A percentile compares a stretch with the other conserved stretches of the same genome.
phyloP scores from a whole-genome alignment of 92 coral and sea anemone genomes.

The Phenganax marumi region DNA sequence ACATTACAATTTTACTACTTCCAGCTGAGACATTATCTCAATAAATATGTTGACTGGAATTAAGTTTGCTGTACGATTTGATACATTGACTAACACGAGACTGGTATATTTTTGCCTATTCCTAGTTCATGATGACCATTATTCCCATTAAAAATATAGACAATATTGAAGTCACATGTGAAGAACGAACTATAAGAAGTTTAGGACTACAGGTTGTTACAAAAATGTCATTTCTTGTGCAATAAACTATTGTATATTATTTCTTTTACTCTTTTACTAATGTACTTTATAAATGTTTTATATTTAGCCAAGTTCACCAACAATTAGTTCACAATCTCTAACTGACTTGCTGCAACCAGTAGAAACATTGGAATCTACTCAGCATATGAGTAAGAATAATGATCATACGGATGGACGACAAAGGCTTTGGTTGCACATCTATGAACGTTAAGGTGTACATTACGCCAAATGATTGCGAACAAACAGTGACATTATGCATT shows the following conservation, averaged over 20 bases:
- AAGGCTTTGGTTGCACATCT: too few species aligned
- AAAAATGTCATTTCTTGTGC: too few species aligned
- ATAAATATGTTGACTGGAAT: neutral
- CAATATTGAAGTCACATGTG: constrained; percentile 12
- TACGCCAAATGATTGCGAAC: too few species aligned
- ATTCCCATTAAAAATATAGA: neutral
- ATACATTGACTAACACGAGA: too few species aligned
- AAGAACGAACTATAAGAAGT: constrained; percentile 11
- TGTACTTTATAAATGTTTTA: neutral
- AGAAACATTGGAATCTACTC: neutral
- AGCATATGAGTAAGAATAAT: neutral
- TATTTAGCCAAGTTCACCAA: neutral
- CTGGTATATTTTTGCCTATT: neutral
- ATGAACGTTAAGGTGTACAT: too few species aligned
- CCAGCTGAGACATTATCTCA: neutral
- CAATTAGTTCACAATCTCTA: neutral
- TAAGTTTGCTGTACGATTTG: too few species aligned
- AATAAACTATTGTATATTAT: neutral
- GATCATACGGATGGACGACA: too few species aligned
- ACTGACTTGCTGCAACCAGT: constrained; percentile 4
- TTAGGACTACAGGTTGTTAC: neutral
- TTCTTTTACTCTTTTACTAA: neutral
- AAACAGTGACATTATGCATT: too few species aligned
- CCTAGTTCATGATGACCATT: neutral
- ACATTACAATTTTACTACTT: neutral